Evolutionary conservation across 2,888 invertebrate genomes (phyloP), one percentile per base, ranked within the genome.

Genomic region (Dyspetes luteomarginatus): DNA sequence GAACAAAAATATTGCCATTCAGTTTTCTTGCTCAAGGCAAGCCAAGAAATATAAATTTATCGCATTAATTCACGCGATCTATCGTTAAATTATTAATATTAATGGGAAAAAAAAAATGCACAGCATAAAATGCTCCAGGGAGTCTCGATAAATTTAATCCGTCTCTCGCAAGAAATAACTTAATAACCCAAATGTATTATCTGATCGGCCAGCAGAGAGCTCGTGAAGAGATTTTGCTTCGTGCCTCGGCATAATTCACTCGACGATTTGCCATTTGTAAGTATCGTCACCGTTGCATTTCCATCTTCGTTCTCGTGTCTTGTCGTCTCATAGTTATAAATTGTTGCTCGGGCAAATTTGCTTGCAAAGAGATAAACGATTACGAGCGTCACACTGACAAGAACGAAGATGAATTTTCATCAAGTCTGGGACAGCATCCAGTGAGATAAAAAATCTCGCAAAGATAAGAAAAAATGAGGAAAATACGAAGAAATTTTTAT

Each of bases 101-200:
- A n/a, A n/a, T n/a, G n/a, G 12, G 12, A 36, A 36, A 9, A 36
- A 36, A 7, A 36, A 36, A 36, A 2, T 36, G 36, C 36, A 7
- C 9, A 36, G 36, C 36, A 36, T 12, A 12, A 36, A 12, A 3
- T 28, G 5, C 3, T 28, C 28, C 28, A 28, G 28, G n/a, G n/a
- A n/a, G n/a, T n/a, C n/a, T n/a, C n/a, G n/a, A n/a, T n/a, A 36
- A 36, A 2, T 36, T 12, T 36, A 7, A 9, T 9, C 36, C 9
- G 12, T 36, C 58, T 68, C 41, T 50, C 64, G 4, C 26, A n/a
- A 41, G 65, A 43, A 71, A 79, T 75, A 79, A 79, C 69, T 43
- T 9, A n/a, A n/a, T n/a, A n/a, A n/a, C n/a, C n/a, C n/a, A n/a
- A n/a, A n/a, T n/a, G n/a, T 24, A 75, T 75, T 60, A 75, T 71